Percentiles rank a stretch among this genome's conserved stretches.
Conservation (phyloP, 2,797 vertebrate genomes). For the Mus minutoides region DNA sequence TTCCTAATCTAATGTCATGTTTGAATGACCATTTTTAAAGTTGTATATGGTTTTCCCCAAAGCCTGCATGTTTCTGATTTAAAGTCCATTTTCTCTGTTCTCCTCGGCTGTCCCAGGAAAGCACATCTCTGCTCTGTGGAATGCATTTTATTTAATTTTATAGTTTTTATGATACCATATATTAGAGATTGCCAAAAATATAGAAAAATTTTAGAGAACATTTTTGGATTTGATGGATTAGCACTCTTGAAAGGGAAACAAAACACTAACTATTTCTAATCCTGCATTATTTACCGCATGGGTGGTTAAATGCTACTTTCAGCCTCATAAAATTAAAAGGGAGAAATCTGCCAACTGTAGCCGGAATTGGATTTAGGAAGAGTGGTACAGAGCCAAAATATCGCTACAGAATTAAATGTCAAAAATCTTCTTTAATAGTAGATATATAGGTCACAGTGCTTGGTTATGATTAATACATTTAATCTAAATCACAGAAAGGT, state of each 20-base stretch:
- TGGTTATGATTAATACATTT: conserved; percentile 99
- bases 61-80: conserved; percentile 14
- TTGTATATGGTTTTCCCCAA: conserved; percentile 43
- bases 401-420: conserved; percentile 99
- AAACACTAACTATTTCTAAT: conserved; percentile 99
- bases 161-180: conserved; percentile 84
- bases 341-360: conserved; percentile 94
- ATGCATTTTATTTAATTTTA: conserved; percentile 83
- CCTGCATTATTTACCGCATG: conserved; percentile 98
- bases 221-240: conserved; percentile 92
- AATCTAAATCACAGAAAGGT: conserved; percentile 99
- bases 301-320: conserved; percentile 98
- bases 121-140: conserved; percentile 73
- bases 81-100: conserved; percentile 39
- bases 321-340: conserved; percentile 99
- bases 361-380: conserved; percentile 93
- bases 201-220: conserved; percentile 87
- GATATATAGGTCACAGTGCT: conserved; percentile 99
- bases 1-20: background rate
- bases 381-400: conserved; percentile 97
- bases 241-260: conserved; percentile 95
- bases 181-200: conserved; percentile 86
- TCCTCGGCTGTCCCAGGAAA: conserved; percentile 65
- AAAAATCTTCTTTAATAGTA: conserved; percentile 98
- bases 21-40: conserved; percentile 7